Percentiles rank a stretch among this genome's conserved stretches.
Conservation (phyloP, 2,888 invertebrate species). For the Celastrina argiolus region DNA sequence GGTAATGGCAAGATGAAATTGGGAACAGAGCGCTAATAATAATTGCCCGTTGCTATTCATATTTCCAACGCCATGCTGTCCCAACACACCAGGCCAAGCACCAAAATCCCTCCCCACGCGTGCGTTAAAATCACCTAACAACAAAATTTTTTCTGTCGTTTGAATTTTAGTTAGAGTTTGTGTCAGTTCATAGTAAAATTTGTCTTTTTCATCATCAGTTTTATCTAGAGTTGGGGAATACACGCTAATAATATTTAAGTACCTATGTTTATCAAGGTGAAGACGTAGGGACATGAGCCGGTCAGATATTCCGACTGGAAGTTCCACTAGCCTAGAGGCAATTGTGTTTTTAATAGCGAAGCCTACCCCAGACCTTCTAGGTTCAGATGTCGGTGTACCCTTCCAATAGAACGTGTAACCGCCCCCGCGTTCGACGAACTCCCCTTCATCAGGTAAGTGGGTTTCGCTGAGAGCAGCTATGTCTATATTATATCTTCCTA, state of each 20-base stretch:
- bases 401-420: slow-evolving; percentile 29
- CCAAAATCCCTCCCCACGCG: too few relatives aligned
- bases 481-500: slow-evolving; percentile 33
- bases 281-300: slow-evolving; percentile 30
- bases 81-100: too few relatives aligned
- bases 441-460: slow-evolving; percentile 35
- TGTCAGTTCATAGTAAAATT: too few relatives aligned
- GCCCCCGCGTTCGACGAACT: slow-evolving; percentile 29
- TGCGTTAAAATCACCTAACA: too few relatives aligned
- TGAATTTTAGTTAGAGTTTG: too few relatives aligned
- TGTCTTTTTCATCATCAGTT: slow-evolving; percentile 31
- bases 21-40: slow-evolving; percentile 34
- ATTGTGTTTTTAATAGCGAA: slow-evolving; percentile 29
- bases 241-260: slow-evolving; percentile 36
- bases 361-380: slow-evolving; percentile 27
- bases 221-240: slow-evolving; percentile 37
- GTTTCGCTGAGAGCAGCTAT: slow-evolving; percentile 38
- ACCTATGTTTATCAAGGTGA: slow-evolving; percentile 32
- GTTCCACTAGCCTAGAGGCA: slow-evolving; percentile 15
- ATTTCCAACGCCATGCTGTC: too few relatives aligned
- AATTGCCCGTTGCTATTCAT: slow-evolving; percentile 26
- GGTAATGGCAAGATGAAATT: slow-evolving; percentile 31
- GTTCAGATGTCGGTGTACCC: slow-evolving; percentile 26
- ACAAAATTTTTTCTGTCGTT: too few relatives aligned
- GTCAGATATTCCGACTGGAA: slow-evolving; percentile 28